These are phyloP conservation scores for Tursiops truncatus DNA, from an alignment of 2,113 vertebrate species.

Conservation along the genomic window DNA sequence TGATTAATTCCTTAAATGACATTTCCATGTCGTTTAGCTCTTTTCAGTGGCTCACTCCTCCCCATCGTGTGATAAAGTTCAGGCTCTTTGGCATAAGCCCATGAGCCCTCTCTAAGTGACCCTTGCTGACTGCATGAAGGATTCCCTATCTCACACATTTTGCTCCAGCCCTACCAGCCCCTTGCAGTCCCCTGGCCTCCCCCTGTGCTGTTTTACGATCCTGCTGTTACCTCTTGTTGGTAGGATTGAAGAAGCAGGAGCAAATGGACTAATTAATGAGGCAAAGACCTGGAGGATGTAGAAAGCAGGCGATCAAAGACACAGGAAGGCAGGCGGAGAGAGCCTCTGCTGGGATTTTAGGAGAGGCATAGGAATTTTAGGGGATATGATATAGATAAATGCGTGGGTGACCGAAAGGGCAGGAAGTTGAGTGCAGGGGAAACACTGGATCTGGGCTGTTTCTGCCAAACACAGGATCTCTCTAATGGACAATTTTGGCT, in stretches of 20 bases:
- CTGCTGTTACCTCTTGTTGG: neutral
- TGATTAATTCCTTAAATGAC: neutral
- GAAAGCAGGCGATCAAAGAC: neutral
- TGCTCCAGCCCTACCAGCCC: neutral
- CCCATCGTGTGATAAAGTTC: neutral
- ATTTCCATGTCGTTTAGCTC: neutral
- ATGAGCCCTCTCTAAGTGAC: neutral
- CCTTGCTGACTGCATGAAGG: neutral
- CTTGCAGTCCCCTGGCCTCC: neutral
- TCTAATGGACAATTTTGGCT: neutral
- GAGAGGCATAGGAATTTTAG: neutral
- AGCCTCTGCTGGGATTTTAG: neutral
- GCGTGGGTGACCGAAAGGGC: rapidly evolving
- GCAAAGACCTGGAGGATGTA: neutral
- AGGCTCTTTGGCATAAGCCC: neutral
- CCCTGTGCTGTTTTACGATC: no score
- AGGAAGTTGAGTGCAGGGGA: neutral
- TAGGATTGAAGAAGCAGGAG: neutral
- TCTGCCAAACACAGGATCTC: neutral
- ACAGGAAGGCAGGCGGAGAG: neutral
- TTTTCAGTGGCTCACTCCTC: neutral
- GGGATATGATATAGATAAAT: neutral
- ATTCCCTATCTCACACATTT: neutral
- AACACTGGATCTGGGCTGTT: neutral
- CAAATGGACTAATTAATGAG: neutral